A percentile compares a stretch with the other conserved stretches of the same genome.
Conservation (phyloP, 1,140 invertebrate genomes). For the Goniozus legneri region DNA sequence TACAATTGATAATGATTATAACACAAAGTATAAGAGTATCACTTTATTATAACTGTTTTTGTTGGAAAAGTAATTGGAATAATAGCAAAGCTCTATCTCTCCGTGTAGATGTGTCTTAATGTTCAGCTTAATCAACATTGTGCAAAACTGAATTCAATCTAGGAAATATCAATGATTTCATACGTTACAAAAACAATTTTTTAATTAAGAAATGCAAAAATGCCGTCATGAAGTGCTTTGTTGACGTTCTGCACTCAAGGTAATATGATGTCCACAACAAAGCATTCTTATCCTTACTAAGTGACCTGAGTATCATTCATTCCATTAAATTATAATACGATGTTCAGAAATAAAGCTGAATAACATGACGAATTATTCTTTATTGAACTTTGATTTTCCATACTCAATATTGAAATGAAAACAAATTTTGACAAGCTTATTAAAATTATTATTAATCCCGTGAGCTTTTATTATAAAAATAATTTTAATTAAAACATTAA, state of each 20-base stretch:
- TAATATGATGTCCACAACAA: neutral
- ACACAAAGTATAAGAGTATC: slow-evolving; percentile 36
- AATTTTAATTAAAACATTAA: no score
- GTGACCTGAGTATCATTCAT: no score
- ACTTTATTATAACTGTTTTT: slow-evolving; percentile 41
- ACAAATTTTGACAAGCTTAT: no score
- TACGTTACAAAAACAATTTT: slow-evolving; percentile 10
- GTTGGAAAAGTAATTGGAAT: slow-evolving; percentile 29
- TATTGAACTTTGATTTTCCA: no score
- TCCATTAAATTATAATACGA: no score
- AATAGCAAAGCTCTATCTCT: slow-evolving; percentile 38
- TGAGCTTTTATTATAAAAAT: no score
- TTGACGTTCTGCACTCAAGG: neutral
- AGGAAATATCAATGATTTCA: slow-evolving; percentile 14
- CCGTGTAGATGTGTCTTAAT: slow-evolving; percentile 40
- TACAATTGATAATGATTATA: slow-evolving; percentile 32
- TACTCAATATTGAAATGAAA: no score
- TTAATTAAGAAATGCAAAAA: slow-evolving; percentile 3
- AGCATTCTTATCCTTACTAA: neutral
- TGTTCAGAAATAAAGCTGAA: no score
- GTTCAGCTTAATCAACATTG: slow-evolving; percentile 29
- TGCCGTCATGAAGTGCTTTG: neutral
- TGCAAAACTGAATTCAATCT: slow-evolving; percentile 9
- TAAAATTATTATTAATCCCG: no score
- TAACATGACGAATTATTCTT: no score